These are phyloP conservation scores for Drosophila paramelanica DNA, from an alignment of 2,888 invertebrate genomes.

Conservation along the genomic window DNA sequence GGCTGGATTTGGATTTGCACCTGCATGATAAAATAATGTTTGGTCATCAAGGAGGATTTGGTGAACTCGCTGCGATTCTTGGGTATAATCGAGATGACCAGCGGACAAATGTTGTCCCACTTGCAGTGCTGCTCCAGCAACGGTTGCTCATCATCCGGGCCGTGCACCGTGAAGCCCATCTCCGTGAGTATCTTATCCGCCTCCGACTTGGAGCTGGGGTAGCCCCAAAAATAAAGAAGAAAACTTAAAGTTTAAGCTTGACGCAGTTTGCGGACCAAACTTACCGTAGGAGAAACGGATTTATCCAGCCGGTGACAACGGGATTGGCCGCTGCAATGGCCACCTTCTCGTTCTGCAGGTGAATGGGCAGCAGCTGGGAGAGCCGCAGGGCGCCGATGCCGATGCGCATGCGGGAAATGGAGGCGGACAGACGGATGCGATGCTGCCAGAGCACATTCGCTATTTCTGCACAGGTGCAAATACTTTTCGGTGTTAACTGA, in stretches of 20 bases:
- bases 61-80: constrained; percentile 86
- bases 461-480: constrained; percentile 82
- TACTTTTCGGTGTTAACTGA: no score
- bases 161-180: constrained; percentile 74
- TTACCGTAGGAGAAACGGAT: constrained; percentile 89
- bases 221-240: no score
- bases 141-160: constrained; percentile 67
- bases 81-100: constrained; percentile 87
- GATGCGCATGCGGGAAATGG: constrained; percentile 91
- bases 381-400: constrained; percentile 89
- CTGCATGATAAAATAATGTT: constrained; percentile 87
- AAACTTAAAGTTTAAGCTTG: neutral
- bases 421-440: constrained; percentile 90
- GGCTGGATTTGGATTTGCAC: constrained; percentile 54
- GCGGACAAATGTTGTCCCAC: constrained; percentile 86
- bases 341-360: constrained; percentile 90
- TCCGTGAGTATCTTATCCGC: constrained; percentile 63
- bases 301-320: constrained; percentile 92
- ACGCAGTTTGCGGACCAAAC: neutral
- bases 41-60: constrained; percentile 86
- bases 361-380: constrained; percentile 89
- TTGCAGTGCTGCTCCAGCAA: constrained; percentile 79
- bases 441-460: constrained; percentile 88
- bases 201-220: constrained; percentile 64
- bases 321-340: constrained; percentile 86